These are phyloP conservation scores for Halictus ligatus DNA, from an alignment of 2,888 invertebrate genomes.

Conservation along the genomic window DNA sequence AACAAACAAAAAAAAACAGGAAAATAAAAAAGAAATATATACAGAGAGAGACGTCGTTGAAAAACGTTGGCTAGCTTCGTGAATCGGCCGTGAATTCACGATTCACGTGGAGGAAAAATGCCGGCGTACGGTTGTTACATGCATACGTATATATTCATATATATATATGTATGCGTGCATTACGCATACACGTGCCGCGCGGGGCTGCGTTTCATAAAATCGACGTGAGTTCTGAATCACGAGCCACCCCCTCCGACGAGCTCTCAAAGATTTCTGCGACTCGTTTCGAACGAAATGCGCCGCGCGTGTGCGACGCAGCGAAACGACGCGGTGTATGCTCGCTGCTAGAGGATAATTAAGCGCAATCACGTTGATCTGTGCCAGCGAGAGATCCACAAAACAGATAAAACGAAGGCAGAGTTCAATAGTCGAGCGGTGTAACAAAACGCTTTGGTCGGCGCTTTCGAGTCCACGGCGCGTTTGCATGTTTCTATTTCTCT, in stretches of 20 bases:
- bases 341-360: conserved; percentile 67
- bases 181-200: background rate
- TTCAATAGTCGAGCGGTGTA: conserved; percentile 71
- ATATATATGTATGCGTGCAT: background rate
- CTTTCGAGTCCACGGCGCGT: conserved; percentile 75
- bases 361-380: conserved; percentile 58
- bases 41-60: conserved; percentile 48
- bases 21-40: background rate
- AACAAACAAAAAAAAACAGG: background rate
- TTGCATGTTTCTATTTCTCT: conserved; percentile 64
- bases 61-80: conserved; percentile 68
- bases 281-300: background rate
- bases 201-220: background rate
- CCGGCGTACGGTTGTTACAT: background rate
- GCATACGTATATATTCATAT: background rate
- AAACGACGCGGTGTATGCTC: background rate
- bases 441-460: conserved; percentile 75
- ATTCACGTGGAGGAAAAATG: background rate
- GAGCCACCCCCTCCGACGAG: background rate
- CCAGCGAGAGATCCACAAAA: conserved; percentile 53
- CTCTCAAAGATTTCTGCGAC: conserved; percentile 10
- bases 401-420: conserved; percentile 42
- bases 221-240: conserved; percentile 32
- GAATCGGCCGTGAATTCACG: conserved; percentile 12
- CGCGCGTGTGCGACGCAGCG: conserved; percentile 21